Conservation (phyloP, 2,797 vertebrate species). For the Vespertilio murinus region DNA sequence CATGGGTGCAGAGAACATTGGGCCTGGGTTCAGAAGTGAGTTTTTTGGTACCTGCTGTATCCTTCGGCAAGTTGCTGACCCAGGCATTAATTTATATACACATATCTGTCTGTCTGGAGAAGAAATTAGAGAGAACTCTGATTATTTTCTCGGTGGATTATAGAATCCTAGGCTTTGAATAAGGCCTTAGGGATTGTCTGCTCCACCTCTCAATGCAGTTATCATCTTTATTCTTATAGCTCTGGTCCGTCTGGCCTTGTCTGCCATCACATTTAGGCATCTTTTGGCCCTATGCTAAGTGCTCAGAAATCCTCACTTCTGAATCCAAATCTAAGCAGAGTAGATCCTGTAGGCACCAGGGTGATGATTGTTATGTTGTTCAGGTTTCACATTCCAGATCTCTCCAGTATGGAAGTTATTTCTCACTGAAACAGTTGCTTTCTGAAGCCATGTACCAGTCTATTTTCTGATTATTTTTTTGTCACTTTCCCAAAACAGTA, state of each 20-base stretch:
- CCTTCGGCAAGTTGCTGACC: not conserved
- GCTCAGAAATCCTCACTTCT: not conserved
- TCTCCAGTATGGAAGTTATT: not conserved
- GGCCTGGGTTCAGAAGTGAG: not conserved
- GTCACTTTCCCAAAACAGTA: not conserved
- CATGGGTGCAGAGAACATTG: not conserved
- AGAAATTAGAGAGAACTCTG: conserved; percentile 5
- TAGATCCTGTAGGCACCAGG: not conserved
- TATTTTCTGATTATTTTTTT: conserved; percentile 8
- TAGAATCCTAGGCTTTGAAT: not conserved
- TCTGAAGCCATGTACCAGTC: not conserved
- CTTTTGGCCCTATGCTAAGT: too few species aligned
- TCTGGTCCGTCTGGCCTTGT: not conserved
- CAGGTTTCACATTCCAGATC: not conserved
- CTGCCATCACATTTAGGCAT: not conserved
- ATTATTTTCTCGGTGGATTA: not conserved
- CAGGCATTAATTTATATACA: not conserved
- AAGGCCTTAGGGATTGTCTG: not conserved
- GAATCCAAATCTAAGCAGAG: not conserved
- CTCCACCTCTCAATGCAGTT: not conserved
- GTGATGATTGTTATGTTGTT: not conserved
- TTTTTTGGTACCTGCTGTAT: not conserved
- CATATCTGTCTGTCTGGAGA: not conserved
- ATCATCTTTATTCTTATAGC: not conserved
- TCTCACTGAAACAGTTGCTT: not conserved